Base-by-base conservation (phyloP, 2,888 invertebrate genomes). In the Macropis europaea region DNA sequence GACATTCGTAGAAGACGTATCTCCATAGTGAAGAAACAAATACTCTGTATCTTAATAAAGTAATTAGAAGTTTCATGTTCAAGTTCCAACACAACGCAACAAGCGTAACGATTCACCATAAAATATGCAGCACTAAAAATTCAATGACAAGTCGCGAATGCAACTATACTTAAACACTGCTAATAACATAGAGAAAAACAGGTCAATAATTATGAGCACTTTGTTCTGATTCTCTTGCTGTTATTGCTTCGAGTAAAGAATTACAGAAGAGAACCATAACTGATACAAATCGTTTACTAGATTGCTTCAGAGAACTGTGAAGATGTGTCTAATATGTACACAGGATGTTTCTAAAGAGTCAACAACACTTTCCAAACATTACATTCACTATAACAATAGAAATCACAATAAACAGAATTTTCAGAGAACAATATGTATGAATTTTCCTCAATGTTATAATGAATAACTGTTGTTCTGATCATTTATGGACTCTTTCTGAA, bases 1-100 rank as follows among this genome's bases (percentile, higher is more conserved):
- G 54, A 9, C 17, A 32, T 42, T 36, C 1, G 7, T 38, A 24
- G 38, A 47, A 17, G 7, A 38, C 47, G 53, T 9, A 36, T 50
- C 6, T 42, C 42, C 34, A 66, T 3, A 24, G 13, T n/a, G 17
- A 38, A 19, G 11, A 56, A 67, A 32, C n/a, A n/a, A 32, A 67
- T 50, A 68, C 19, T 67, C 19, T 30, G 43, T 45, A 11, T 22
- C 4, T 11, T 11, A 22, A 36, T 17, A 34, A 52, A 52, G 9
- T 34, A 40, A 43, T 6, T 22, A 45, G 45, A 62, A 43, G 62
- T 47, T 6, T 40, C 30, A n/a, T 38, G 26, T 28, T 24, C 17
- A 54, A 56, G 38, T 69, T 61, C 54, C 70, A 71, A 50, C 45
- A 62, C 26, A 71, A 69, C 43, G 40, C 56, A 70, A 69, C 60